A percentile compares a stretch with the other conserved stretches of the same genome.
phyloP scores from a whole-genome alignment of 2,113 vertebrate genomes.

The Capreolus pygargus region DNA sequence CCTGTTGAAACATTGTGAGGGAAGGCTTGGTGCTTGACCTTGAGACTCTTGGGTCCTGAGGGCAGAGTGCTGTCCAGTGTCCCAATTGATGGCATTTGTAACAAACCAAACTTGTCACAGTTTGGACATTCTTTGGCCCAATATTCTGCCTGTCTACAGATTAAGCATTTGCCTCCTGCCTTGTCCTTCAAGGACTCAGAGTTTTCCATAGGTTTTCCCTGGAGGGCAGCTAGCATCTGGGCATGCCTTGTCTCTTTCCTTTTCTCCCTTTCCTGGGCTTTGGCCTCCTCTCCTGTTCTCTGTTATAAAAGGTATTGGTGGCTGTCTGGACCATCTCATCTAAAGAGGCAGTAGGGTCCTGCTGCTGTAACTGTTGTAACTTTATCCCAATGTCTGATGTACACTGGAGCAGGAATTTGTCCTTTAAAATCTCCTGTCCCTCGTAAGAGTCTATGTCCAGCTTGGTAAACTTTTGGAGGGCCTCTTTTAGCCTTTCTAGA shows the following conservation, averaged over 20 bases:
- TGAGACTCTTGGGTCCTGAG: background rate
- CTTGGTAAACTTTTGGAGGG: background rate
- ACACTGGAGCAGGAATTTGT: background rate
- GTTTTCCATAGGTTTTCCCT: background rate
- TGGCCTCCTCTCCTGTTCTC: background rate
- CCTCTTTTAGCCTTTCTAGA: background rate
- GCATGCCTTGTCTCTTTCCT: background rate
- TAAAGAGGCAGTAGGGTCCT: background rate
- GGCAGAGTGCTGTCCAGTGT: background rate
- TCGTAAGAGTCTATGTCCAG: accelerated
- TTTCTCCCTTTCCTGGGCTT: background rate
- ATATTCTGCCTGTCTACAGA: background rate
- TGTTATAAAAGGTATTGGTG: background rate
- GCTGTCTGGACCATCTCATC: background rate
- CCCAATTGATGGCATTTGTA: background rate
- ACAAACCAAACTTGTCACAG: background rate
- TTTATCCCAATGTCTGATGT: background rate
- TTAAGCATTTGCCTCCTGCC: background rate
- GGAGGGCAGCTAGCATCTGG: background rate
- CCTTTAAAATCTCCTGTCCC: background rate
- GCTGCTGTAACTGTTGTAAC: background rate
- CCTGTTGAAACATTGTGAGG: background rate
- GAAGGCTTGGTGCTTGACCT: background rate
- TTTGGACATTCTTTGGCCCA: background rate
- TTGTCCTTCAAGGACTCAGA: background rate